phyloP scores from a whole-genome alignment of 2,797 vertebrate genomes.

The Poliocrania exsul region DNA sequence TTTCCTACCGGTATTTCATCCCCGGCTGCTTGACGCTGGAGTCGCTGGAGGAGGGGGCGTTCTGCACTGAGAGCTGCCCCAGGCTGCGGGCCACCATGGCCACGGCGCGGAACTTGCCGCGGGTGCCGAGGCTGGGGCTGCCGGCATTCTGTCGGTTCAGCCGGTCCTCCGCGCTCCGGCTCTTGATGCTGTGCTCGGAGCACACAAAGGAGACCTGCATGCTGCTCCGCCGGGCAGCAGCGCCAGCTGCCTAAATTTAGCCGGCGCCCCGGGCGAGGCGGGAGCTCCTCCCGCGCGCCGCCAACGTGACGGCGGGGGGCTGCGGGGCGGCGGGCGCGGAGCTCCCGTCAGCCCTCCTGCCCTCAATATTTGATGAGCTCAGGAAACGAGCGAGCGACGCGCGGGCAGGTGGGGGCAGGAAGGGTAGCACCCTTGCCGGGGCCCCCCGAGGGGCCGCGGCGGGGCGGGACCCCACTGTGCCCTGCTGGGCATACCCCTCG shows the following conservation, averaged over 20 bases:
- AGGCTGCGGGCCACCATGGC: conserved; percentile 96
- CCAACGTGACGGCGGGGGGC: conserved; percentile 59
- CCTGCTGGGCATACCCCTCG: neutral
- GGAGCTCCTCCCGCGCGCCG: conserved; percentile 56
- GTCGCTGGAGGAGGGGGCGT: conserved; percentile 82
- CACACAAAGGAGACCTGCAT: conserved; percentile 98
- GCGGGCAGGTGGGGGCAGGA: neutral
- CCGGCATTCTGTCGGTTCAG: conserved; percentile 89
- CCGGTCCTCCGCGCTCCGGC: conserved; percentile 89
- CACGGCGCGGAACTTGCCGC: conserved; percentile 91
- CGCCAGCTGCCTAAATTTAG: conserved; percentile 64
- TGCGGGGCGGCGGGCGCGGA: conserved; percentile 1
- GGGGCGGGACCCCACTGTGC: neutral
- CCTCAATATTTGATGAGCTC: conserved; percentile 45
- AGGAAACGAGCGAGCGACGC: neutral
- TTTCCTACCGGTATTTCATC: conserved; percentile 95
- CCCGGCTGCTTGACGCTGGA: conserved; percentile 84
- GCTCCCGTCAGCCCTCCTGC: conserved; percentile 40
- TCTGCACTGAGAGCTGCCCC: conserved; percentile 93
- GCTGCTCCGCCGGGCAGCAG: conserved; percentile 50
- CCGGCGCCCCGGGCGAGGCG: conserved; percentile 50
- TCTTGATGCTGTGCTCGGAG: conserved; percentile 92
- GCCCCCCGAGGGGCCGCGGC: neutral
- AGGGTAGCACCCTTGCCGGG: neutral
- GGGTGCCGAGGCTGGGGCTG: conserved; percentile 89